phyloP scores from a whole-genome alignment of 2,888 invertebrate genomes.

The Dorcus hopei region DNA sequence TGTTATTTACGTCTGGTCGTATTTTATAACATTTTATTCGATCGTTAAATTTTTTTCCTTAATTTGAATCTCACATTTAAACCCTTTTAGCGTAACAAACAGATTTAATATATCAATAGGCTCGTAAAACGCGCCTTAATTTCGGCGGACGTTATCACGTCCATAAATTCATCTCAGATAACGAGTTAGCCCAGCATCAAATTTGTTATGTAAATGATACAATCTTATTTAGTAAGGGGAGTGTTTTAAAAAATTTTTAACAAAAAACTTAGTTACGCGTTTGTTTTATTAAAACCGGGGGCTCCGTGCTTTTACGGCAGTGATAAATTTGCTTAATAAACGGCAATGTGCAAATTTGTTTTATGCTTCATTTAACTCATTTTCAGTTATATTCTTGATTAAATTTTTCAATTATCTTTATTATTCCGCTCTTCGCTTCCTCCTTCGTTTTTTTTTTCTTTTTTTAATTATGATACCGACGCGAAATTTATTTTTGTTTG shows the following conservation, averaged over 20 bases:
- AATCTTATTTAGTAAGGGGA: too few relatives aligned
- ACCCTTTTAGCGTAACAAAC: too few relatives aligned
- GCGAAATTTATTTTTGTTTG: neutral
- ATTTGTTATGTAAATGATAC: too few relatives aligned
- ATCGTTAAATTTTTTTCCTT: too few relatives aligned
- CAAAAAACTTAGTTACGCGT: neutral
- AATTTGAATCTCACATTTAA: too few relatives aligned
- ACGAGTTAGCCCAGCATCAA: too few relatives aligned
- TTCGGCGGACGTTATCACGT: too few relatives aligned
- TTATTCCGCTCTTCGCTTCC: slow-evolving; percentile 4
- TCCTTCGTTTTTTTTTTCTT: neutral
- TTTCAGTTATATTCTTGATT: slow-evolving; percentile 14
- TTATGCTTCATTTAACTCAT: slow-evolving; percentile 15
- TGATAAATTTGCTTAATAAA: slow-evolving; percentile 12
- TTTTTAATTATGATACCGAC: neutral
- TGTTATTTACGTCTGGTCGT: too few relatives aligned
- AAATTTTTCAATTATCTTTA: slow-evolving; percentile 17
- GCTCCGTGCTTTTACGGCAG: neutral
- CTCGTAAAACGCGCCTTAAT: too few relatives aligned
- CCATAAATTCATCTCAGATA: too few relatives aligned
- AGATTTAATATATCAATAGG: too few relatives aligned
- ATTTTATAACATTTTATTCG: too few relatives aligned
- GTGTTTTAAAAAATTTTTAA: neutral
- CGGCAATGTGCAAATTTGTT: slow-evolving; percentile 11
- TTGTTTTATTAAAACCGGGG: neutral